phyloP scores from a whole-genome alignment of 2,888 invertebrate species.

The Lysandra coridon region DNA sequence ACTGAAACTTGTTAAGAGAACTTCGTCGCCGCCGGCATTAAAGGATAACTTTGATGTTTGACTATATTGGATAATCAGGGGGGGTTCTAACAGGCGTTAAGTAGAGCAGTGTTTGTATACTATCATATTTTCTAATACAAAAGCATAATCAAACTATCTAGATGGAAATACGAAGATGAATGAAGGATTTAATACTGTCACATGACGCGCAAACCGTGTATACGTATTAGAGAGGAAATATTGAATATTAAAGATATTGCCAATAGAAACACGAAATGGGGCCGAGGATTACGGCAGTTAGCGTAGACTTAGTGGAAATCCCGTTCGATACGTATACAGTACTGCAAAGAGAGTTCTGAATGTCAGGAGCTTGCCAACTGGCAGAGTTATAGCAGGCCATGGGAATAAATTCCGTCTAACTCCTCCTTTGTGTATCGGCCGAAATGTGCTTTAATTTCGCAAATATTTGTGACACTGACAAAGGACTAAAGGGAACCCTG shows the following conservation, averaged over 20 bases:
- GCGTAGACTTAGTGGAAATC: constrained; percentile 53
- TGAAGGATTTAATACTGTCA: neutral
- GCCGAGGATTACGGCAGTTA: constrained; percentile 58
- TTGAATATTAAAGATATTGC: constrained; percentile 36
- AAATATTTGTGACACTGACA: constrained; percentile 24
- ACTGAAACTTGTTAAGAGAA: constrained; percentile 9
- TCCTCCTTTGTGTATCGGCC: constrained; percentile 41
- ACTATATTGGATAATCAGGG: constrained; percentile 9
- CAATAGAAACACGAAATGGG: constrained; percentile 47
- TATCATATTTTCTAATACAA: neutral
- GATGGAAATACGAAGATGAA: neutral
- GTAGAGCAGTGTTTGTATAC: neutral
- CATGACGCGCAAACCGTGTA: neutral
- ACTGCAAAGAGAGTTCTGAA: constrained; percentile 56
- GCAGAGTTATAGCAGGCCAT: constrained; percentile 50
- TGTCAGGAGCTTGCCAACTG: constrained; percentile 58
- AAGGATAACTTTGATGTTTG: neutral
- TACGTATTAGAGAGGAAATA: neutral
- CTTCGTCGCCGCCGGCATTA: constrained; percentile 4
- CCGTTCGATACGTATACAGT: constrained; percentile 50
- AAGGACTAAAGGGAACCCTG: constrained; percentile 9
- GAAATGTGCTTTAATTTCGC: constrained; percentile 9
- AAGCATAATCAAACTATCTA: neutral
- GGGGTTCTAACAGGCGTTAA: neutral
- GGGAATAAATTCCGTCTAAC: constrained; percentile 48